These are phyloP conservation scores for Suillia variegata DNA, from an alignment of 2,888 invertebrate species.

Conservation along the genomic window DNA sequence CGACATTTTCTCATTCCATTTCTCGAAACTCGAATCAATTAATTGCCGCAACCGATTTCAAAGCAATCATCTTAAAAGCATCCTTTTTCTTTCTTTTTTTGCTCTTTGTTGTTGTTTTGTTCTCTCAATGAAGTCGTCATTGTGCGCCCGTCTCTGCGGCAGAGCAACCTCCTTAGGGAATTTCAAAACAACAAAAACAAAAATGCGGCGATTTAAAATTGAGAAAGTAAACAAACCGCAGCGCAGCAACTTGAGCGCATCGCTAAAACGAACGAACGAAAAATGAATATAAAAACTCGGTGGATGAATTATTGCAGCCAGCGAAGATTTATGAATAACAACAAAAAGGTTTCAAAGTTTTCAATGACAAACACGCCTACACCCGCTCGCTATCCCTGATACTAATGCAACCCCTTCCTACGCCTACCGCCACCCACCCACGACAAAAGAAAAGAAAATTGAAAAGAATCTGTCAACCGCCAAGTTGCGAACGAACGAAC, in stretches of 20 bases:
- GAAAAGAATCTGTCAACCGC: constrained; percentile 44
- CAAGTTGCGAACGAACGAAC: too few species aligned
- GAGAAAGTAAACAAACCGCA: not conserved
- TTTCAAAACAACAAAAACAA: not conserved
- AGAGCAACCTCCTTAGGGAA: not conserved
- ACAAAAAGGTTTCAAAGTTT: constrained; percentile 36
- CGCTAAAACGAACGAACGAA: too few species aligned
- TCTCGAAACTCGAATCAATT: not conserved
- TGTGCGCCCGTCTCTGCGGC: too few species aligned
- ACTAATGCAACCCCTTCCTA: constrained; percentile 16
- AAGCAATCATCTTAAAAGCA: constrained; percentile 40
- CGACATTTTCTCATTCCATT: not conserved
- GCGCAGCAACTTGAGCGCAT: constrained; percentile 32
- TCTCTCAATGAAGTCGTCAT: too few species aligned
- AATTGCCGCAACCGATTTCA: constrained; percentile 13
- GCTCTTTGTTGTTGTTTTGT: too few species aligned
- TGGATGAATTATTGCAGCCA: constrained; percentile 56
- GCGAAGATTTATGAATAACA: constrained; percentile 54
- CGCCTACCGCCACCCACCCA: too few species aligned
- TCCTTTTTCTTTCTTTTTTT: constrained; percentile 24
- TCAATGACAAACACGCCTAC: constrained; percentile 13
- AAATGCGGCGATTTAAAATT: not conserved
- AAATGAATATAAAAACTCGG: constrained; percentile 19
- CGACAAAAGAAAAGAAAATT: constrained; percentile 20
- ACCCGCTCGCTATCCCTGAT: constrained; percentile 14